Percentiles rank a stretch among this genome's conserved stretches.
phyloP scores from a whole-genome alignment of 2,888 invertebrate genomes.

The Glyphotaelius pellucidus region DNA sequence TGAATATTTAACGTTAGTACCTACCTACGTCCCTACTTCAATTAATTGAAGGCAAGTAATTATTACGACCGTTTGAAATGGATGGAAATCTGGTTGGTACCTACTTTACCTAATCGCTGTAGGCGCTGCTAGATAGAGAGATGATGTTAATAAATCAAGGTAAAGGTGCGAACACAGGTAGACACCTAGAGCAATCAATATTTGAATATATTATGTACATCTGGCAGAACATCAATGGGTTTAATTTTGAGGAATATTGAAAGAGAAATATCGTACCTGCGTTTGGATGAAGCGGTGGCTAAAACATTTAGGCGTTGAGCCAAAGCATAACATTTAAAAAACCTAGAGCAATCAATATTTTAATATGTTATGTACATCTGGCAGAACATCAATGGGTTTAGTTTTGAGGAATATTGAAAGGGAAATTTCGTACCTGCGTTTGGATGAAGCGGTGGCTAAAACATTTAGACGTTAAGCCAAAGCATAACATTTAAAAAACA shows the following conservation, averaged over 20 bases:
- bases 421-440: neutral
- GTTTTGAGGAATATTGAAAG: neutral
- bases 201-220: neutral
- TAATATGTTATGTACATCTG: neutral
- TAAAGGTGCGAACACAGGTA: neutral
- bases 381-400: neutral
- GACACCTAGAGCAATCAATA: neutral
- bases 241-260: neutral
- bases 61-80: neutral
- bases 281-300: no score
- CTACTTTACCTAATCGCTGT: neutral
- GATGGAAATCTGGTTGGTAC: neutral
- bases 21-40: neutral
- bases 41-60: neutral
- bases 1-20: neutral
- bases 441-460: no score
- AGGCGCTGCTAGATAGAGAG: neutral
- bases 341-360: neutral
- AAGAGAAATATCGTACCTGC: neutral
- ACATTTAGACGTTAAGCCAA: no score
- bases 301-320: no score
- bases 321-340: no score
- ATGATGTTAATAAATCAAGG: neutral
- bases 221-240: neutral
- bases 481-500: no score